Percentiles rank a stretch among this genome's conserved stretches.
phyloP scores from a whole-genome alignment of 2,888 invertebrate species.

The Bimastos eiseni region DNA sequence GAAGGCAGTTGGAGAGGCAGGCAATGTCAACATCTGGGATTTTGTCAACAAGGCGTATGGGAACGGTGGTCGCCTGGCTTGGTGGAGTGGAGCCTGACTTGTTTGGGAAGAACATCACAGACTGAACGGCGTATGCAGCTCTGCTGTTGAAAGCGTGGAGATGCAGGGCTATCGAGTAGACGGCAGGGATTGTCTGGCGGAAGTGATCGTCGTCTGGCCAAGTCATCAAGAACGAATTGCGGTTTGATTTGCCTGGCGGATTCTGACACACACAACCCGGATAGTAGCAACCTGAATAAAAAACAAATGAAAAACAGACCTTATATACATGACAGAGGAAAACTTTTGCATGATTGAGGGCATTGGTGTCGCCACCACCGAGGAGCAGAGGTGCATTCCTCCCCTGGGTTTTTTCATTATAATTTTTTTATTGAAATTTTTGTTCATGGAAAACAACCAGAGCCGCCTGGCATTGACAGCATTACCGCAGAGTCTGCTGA shows the following conservation, averaged over 20 bases:
- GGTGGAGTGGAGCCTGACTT: neutral
- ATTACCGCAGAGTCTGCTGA: too few relatives aligned
- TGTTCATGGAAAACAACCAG: too few relatives aligned
- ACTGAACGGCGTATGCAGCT: neutral
- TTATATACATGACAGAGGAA: neutral
- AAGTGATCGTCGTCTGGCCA: neutral
- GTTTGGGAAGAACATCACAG: neutral
- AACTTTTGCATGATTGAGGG: neutral
- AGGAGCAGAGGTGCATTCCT: too few relatives aligned
- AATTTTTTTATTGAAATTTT: too few relatives aligned
- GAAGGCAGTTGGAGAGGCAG: neutral
- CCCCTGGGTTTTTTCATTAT: too few relatives aligned
- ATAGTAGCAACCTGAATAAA: neutral
- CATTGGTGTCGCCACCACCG: too few relatives aligned
- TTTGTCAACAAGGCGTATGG: neutral
- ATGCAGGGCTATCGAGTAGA: neutral
- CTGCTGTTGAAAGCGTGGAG: neutral
- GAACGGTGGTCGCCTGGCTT: neutral
- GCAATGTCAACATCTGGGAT: neutral
- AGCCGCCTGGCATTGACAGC: too few relatives aligned
- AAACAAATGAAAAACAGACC: neutral
- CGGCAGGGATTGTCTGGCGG: neutral
- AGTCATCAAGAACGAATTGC: neutral
- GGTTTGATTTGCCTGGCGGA: neutral
- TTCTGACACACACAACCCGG: neutral